Evolutionary conservation across 2,888 invertebrate species (phyloP), one percentile per base, ranked within the genome.

Genomic region (Andrena fulva): DNA sequence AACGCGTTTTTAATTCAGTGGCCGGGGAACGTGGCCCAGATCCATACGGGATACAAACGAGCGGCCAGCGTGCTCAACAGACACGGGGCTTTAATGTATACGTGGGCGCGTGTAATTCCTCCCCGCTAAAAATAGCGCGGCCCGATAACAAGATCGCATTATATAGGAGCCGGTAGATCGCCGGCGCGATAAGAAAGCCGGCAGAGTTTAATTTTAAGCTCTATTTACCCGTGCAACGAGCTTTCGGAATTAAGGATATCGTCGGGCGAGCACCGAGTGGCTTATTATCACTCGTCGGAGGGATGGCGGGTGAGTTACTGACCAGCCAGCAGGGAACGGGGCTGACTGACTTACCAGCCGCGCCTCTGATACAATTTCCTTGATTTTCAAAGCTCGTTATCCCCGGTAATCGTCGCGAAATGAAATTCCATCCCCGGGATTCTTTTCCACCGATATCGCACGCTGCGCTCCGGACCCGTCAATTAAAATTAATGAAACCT

Each of bases 1-100:
- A 72, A 79, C 31, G 60, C 60, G 80, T 80, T 86, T 85, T 85
- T 82, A 80, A 86, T 85, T 85, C 80, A 85, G 8, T 54, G 48
- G 52, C 8, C 31, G 54, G 62, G 35, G 8, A 59, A 56, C 35
- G 42, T 63, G 60, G 59, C 72, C 64, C 70, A 59, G 59, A 72
- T 81, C 29, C 74, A 75, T 68, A 35, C 67, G 24, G 67, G 54
- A 77, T 71, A 60, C 52, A 59, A 62, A 62, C 56, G 56, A 56
- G 56, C 60, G 27, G 20, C 20, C 60, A 29, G 56, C 60, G 59
- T 12, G 70, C 29, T 70, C 42, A 29, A 50, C n/a, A 70, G 70
- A 70, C 60, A 70, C 60, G 20, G 29, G 20, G 48, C 42, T 42
- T 62, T 50, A 62, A 35, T 20, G 62, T 50, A 50, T 71, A 71